Conservation (phyloP, 2,888 invertebrate species). For the Physocephala rufipes region DNA sequence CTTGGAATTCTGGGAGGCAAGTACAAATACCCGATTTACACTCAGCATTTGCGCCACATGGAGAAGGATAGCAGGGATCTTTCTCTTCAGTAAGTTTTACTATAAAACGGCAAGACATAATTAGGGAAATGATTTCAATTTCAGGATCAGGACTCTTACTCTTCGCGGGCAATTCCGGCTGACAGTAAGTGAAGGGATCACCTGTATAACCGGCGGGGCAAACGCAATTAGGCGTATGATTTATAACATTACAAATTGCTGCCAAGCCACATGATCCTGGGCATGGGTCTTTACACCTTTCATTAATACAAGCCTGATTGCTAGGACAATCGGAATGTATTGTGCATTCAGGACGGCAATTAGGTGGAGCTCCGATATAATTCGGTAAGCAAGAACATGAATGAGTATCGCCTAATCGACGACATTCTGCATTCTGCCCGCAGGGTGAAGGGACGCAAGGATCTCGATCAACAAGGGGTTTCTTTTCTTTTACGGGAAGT, state of each 20-base stretch:
- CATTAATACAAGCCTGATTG: constrained; percentile 75
- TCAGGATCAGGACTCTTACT: constrained; percentile 51
- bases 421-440: constrained; percentile 73
- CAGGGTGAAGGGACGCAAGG: constrained; percentile 75
- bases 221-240: constrained; percentile 75
- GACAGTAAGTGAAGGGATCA: constrained; percentile 82
- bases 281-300: constrained; percentile 78
- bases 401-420: constrained; percentile 69
- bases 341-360: constrained; percentile 77
- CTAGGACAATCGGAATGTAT: constrained; percentile 78
- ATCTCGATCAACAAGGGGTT: constrained; percentile 49
- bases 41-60: constrained; percentile 80
- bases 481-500: constrained; percentile 47
- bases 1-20: constrained; percentile 72
- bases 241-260: constrained; percentile 74
- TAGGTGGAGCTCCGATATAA: constrained; percentile 75
- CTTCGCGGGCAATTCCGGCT: constrained; percentile 66
- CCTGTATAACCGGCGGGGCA: constrained; percentile 72
- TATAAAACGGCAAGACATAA: not conserved
- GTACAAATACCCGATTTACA: constrained; percentile 66
- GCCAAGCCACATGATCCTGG: constrained; percentile 76
- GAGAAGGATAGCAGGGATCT: constrained; percentile 78
- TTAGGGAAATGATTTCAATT: too few relatives aligned
- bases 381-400: constrained; percentile 74
- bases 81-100: constrained; percentile 55